Evolutionary conservation across 2,113 vertebrate genomes (phyloP).

Genomic region (Psittacara wagleri): DNA sequence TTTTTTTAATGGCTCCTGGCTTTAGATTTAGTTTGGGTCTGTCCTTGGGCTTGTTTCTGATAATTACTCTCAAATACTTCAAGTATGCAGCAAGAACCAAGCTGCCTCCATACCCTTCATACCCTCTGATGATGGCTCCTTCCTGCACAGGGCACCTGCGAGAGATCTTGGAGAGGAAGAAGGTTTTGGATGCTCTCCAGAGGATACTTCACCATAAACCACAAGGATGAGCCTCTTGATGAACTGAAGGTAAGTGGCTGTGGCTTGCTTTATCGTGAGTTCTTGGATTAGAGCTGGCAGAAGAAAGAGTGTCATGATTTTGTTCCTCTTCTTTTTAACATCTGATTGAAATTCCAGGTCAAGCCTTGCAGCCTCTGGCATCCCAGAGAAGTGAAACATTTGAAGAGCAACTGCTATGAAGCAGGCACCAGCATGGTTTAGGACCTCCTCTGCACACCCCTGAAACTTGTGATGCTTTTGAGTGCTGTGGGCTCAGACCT

Average conservation of each 20-base stretch:
- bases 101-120: background rate
- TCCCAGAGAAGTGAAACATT: background rate
- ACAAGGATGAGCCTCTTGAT: background rate
- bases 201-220: background rate
- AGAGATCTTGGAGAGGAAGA: background rate
- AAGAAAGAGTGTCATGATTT: background rate
- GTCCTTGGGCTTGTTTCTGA: background rate
- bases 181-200: slow-evolving; percentile 6
- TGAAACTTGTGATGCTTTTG: background rate
- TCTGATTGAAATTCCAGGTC: background rate
- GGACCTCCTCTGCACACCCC: background rate
- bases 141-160: background rate
- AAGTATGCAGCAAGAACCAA: background rate
- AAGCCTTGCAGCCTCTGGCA: background rate
- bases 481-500: background rate
- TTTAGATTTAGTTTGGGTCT: slow-evolving; percentile 17
- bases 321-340: background rate
- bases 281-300: background rate
- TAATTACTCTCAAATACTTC: background rate
- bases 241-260: background rate
- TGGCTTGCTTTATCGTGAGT: background rate
- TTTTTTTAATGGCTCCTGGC: slow-evolving; percentile 3
- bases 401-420: background rate
- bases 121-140: background rate
- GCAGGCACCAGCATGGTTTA: background rate